Conservation (phyloP, 2,797 vertebrate species). For the Acridotheres tristis region DNA sequence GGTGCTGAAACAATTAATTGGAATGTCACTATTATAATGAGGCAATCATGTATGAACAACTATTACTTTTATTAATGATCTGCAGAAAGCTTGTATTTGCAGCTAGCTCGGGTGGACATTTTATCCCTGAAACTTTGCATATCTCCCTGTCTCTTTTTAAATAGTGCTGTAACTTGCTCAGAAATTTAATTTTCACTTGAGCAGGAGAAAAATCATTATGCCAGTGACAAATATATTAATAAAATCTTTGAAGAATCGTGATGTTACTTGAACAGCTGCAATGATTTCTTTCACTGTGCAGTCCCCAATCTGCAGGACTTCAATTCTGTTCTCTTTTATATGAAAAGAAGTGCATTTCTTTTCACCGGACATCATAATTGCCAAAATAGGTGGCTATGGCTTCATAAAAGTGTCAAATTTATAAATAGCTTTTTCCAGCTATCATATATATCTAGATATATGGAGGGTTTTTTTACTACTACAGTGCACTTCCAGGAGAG, state of each 20-base stretch:
- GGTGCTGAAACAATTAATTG: slow-evolving; percentile 65
- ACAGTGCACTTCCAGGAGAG: neutral
- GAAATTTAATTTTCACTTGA: slow-evolving; percentile 70
- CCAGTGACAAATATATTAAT: slow-evolving; percentile 52
- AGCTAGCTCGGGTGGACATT: slow-evolving; percentile 8
- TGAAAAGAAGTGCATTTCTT: neutral
- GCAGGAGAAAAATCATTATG: slow-evolving; percentile 31
- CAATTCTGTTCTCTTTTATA: neutral
- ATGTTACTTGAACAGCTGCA: neutral
- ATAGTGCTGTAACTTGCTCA: slow-evolving; percentile 34
- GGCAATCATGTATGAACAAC: slow-evolving; percentile 67
- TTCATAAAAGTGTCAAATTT: slow-evolving; percentile 45
- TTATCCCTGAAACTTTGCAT: slow-evolving; percentile 38
- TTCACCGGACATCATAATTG: slow-evolving; percentile 42
- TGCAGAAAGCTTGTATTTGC: slow-evolving; percentile 54
- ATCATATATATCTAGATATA: neutral
- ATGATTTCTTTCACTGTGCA: slow-evolving; percentile 36
- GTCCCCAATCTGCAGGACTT: neutral
- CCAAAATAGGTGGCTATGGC: slow-evolving; percentile 27
- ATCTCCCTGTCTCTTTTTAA: slow-evolving; percentile 52
- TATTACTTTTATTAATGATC: slow-evolving; percentile 69
- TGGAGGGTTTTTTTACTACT: neutral
- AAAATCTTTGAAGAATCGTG: slow-evolving; percentile 32
- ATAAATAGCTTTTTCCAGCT: neutral
- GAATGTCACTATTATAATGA: slow-evolving; percentile 62